Percentiles rank a stretch among this genome's conserved stretches.
Evolutionary conservation across 2,113 vertebrate genomes (phyloP).

Genomic region (Ovis canadensis): DNA sequence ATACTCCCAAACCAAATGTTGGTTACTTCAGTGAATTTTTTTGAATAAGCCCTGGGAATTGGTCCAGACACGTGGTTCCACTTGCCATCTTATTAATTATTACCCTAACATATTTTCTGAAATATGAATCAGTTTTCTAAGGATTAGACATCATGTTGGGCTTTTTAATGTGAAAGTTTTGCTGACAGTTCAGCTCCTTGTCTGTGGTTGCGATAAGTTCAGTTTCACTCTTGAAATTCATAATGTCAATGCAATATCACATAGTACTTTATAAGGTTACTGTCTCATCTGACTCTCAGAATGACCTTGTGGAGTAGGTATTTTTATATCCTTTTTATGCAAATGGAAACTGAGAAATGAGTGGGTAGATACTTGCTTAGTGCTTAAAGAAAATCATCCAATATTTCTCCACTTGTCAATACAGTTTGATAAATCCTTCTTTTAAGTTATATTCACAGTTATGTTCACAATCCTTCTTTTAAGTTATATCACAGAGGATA

Average conservation of each 20-base stretch:
- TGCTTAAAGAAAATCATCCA: background rate
- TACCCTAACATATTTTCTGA: conserved; percentile 31
- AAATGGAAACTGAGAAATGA: background rate
- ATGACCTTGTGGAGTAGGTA: background rate
- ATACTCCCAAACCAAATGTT: conserved; percentile 41
- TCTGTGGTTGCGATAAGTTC: conserved; percentile 16
- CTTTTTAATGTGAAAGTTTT: conserved; percentile 36
- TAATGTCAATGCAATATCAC: background rate
- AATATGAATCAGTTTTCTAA: conserved; percentile 45
- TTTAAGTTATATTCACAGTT: conserved; percentile 17
- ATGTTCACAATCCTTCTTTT: background rate
- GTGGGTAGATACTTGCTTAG: background rate
- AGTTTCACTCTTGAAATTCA: conserved; percentile 38
- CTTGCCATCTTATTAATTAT: conserved; percentile 56
- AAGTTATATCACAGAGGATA: background rate
- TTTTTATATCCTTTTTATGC: conserved; percentile 28
- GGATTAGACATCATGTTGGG: conserved; percentile 16
- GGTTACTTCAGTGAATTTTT: conserved; percentile 47
- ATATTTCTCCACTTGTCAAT: conserved; percentile 16
- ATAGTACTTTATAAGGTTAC: background rate
- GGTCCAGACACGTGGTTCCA: conserved; percentile 45
- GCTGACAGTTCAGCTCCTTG: conserved; percentile 32
- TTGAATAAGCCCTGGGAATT: conserved; percentile 57
- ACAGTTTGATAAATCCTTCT: background rate
- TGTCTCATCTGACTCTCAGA: conserved; percentile 4